Percentiles rank a stretch among this genome's conserved stretches.
phyloP scores from a whole-genome alignment of 2,113 vertebrate species.

The Delphinapterus leucas region DNA sequence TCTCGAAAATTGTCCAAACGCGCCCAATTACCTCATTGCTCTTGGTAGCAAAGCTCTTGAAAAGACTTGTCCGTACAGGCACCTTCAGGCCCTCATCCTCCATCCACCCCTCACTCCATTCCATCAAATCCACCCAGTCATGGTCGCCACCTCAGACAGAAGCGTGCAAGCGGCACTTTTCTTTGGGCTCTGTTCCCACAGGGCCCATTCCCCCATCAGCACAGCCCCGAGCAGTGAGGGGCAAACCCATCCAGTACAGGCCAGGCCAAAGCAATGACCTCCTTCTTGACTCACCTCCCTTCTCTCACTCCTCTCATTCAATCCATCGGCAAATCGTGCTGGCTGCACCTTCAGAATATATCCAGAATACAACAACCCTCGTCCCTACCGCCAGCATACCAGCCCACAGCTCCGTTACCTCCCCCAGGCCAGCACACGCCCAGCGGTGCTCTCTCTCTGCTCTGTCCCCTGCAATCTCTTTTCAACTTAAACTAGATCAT shows the following conservation, averaged over 20 bases:
- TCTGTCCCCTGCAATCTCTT: accelerated
- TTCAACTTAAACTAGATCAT: neutral
- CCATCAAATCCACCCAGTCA: neutral
- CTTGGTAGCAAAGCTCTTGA: neutral
- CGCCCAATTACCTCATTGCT: accelerated
- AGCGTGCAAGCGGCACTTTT: neutral
- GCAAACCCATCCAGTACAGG: too few species aligned
- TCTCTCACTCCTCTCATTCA: too few species aligned
- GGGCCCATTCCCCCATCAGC: neutral
- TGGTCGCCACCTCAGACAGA: neutral
- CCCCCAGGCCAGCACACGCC: accelerated
- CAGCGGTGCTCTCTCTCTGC: neutral
- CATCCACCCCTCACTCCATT: accelerated
- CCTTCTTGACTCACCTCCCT: neutral
- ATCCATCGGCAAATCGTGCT: accelerated
- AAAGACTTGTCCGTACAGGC: accelerated
- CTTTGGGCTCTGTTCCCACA: accelerated
- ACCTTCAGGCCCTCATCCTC: neutral
- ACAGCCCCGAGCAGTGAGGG: accelerated
- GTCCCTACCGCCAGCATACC: accelerated
- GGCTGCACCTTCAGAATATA: neutral
- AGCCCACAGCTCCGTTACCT: neutral
- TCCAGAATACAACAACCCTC: neutral
- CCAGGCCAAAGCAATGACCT: neutral
- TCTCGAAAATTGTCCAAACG: too few species aligned